Evolutionary conservation across 2,113 vertebrate genomes (phyloP), one percentile per base, ranked within the genome.

Genomic region (Bubo scandiacus): DNA sequence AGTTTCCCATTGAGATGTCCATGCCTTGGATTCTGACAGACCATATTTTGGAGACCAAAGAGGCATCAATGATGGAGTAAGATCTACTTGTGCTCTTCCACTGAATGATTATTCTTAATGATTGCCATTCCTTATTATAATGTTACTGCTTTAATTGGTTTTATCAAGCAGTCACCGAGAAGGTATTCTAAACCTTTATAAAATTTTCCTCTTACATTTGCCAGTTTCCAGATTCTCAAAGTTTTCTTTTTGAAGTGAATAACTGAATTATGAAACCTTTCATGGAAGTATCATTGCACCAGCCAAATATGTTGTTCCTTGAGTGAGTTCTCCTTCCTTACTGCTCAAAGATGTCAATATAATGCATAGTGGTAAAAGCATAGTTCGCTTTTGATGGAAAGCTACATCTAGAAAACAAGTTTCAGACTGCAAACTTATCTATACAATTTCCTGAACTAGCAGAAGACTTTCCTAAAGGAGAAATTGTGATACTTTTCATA

Each of bases 11-110:
- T 54, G 98, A 99, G 98, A 99, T 99, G 99, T 99, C 99, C 65
- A 99, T 99, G 99, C 99, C 99, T 57, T 99, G 99, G 99, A 99
- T 99, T 98, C 98, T 99, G 88, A 99, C 99, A 0, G 99, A 99
- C 96, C 99, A 99, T 96, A 99, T 99, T 90, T 91, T 99, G 88
- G 98, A 99, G 96, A 99, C 98, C 72, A 99, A 98, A 88, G 98
- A 99, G 94, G 98, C 98, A 1, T 98, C 98, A 5, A 99, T 99
- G 98, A 99, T 99, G 98, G 98, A 99, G 98, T 99, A 98, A 98
- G 98, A 91, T 23, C 30, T 26, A 12, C n/a, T 72, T 62, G 30
- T 55, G 6, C 36, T 96, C 38, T 92, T 91, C 13, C 12, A 7
- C 19, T 72, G 43, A 57, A 32, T 57, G 12, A 52, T 75, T 90